These are phyloP conservation scores for Leptura quadrifasciata DNA, from an alignment of 2,888 invertebrate genomes.

Conservation along the genomic window DNA sequence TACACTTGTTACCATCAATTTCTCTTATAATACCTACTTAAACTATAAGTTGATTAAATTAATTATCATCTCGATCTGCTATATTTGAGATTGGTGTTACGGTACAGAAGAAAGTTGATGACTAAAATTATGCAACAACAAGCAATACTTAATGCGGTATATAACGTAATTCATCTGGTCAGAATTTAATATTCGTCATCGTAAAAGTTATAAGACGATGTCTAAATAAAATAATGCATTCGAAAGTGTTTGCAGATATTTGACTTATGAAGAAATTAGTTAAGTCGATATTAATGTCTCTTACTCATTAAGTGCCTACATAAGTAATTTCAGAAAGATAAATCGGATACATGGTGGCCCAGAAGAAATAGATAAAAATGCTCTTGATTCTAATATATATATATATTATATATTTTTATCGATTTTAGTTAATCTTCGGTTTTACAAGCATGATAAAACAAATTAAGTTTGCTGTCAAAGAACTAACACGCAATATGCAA, in stretches of 20 bases:
- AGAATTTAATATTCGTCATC: not conserved
- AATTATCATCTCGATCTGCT: too few species aligned
- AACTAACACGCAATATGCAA: too few species aligned
- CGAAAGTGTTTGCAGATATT: constrained; percentile 7
- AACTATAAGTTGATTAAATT: too few species aligned
- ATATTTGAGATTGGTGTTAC: constrained; percentile 2
- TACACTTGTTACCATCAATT: too few species aligned
- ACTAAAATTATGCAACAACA: not conserved
- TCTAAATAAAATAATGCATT: not conserved
- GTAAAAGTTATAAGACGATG: not conserved
- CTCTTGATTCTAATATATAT: too few species aligned
- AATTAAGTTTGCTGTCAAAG: too few species aligned
- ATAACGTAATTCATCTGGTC: constrained; percentile 4
- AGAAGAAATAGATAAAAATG: not conserved
- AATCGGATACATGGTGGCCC: not conserved
- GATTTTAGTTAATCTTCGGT: too few species aligned
- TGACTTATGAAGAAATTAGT: not conserved
- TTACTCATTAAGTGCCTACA: not conserved
- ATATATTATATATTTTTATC: too few species aligned
- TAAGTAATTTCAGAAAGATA: not conserved
- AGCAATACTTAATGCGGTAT: not conserved
- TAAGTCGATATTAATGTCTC: not conserved
- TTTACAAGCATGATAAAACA: too few species aligned
- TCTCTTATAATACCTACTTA: too few species aligned
- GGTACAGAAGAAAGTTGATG: not conserved